Evolutionary conservation across 2,888 invertebrate genomes (phyloP), one percentile per base, ranked within the genome.

Genomic region (Rhyacophila evoluta): DNA sequence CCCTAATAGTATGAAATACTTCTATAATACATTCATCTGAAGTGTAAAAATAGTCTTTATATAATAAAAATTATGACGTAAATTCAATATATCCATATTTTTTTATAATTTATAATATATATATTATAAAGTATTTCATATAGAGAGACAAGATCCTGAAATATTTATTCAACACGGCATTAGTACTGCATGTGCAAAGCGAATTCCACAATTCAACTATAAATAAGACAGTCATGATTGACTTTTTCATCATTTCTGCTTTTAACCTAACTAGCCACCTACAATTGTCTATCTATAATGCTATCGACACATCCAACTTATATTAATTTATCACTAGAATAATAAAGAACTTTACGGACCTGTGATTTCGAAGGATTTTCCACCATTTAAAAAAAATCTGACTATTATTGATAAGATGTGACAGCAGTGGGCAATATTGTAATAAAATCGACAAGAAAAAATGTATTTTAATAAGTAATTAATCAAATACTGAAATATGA

Each of bases 21-120:
- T 74, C 55, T 73, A 55, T 79, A 76, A 80, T 81, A 76, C 72
- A 79, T 80, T 80, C 71, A 78, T 81, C 77, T 74, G 74, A 79
- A 81, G 81, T 81, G 81, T 81, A 81, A 81, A 81, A 81, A 81
- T 81, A 81, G 79, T 81, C 77, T 79, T 80, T 78, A 72, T 79
- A 79, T 79, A 37, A 75, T 79, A 79, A 79, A 78, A 79, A 79
- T 75, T 75, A 79, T 78, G 27, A 78, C 41, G 73, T 74, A 78
- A 74, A 78, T 79, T 75, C 41, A 75, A 75, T 79, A 75, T 79
- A 79, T 79, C 39, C 74, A 67, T 79, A 68, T 74, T 39, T 75
- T 74, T 78, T 76, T 78, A 72, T 33, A 69, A 27, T 75, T 19
- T 37, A 71, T 29, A n/a, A 71, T 74, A 71, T 38, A 77, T 80